A percentile compares a stretch with the other conserved stretches of the same genome.
phyloP scores from a whole-genome alignment of 2,797 vertebrate genomes.

The Danio kyathit region DNA sequence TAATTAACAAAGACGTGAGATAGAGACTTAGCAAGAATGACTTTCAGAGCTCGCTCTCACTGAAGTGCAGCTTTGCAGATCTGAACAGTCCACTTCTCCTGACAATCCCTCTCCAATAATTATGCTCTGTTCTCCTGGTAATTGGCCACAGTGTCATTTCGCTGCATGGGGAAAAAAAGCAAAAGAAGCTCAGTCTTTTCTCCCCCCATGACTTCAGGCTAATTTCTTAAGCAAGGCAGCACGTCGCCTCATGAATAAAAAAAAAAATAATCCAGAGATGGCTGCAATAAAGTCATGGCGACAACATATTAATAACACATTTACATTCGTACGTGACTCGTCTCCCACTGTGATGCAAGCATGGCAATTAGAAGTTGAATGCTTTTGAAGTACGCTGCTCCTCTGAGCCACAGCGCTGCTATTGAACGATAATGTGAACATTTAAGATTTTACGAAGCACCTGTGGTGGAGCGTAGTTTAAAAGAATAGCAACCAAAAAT shows the following conservation, averaged over 20 bases:
- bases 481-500: not conserved
- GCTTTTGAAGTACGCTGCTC: slow-evolving; percentile 66
- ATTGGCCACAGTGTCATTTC: slow-evolving; percentile 45
- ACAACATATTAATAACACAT: slow-evolving; percentile 71
- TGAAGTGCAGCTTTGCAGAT: slow-evolving; percentile 60
- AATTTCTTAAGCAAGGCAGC: slow-evolving; percentile 57
- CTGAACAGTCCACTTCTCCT: slow-evolving; percentile 43
- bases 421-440: slow-evolving; percentile 64
- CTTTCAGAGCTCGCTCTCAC: slow-evolving; percentile 57
- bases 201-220: slow-evolving; percentile 41
- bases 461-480: slow-evolving; percentile 19
- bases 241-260: slow-evolving; percentile 69
- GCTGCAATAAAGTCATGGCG: slow-evolving; percentile 59
- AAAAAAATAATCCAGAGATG: slow-evolving; percentile 56
- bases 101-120: slow-evolving; percentile 58
- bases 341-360: slow-evolving; percentile 66
- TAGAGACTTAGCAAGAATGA: slow-evolving; percentile 68
- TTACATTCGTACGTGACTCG: slow-evolving; percentile 68
- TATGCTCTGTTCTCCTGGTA: slow-evolving; percentile 43
- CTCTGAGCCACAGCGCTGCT: not conserved
- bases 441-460: slow-evolving; percentile 65
- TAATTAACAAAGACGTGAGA: slow-evolving; percentile 75
- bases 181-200: slow-evolving; percentile 1
- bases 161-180: slow-evolving; percentile 25
- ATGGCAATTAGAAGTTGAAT: slow-evolving; percentile 76